Evolutionary conservation across 2,797 vertebrate genomes (phyloP).

Genomic region (Enoplosus armatus): DNA sequence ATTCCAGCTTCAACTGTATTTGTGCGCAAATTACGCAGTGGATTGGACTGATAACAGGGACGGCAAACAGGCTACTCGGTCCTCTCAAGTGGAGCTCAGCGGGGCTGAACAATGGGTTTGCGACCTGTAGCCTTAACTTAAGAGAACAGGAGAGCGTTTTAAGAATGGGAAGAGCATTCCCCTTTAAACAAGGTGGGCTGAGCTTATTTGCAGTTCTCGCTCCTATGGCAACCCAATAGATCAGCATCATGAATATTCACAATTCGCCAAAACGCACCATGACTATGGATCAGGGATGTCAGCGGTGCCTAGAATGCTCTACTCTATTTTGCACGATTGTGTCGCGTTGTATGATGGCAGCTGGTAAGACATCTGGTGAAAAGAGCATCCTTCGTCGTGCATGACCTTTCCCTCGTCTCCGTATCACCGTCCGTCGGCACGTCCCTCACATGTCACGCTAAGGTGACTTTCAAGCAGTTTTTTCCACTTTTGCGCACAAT

Average conservation of each 20-base stretch:
- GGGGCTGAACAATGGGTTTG: slow-evolving; percentile 36
- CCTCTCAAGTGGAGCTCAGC: slow-evolving; percentile 20
- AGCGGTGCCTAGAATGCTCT: slow-evolving; percentile 84
- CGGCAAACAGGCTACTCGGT: not conserved
- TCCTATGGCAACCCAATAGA: slow-evolving; percentile 97
- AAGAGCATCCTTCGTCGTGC: slow-evolving; percentile 77
- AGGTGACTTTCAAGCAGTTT: slow-evolving; percentile 83
- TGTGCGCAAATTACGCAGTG: slow-evolving; percentile 71
- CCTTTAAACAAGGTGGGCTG: slow-evolving; percentile 89
- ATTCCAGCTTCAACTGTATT: not conserved
- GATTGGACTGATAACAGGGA: not conserved
- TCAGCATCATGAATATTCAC: slow-evolving; percentile 95
- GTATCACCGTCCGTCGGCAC: slow-evolving; percentile 69
- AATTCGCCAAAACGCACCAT: slow-evolving; percentile 86
- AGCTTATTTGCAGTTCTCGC: slow-evolving; percentile 90
- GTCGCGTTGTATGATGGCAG: slow-evolving; percentile 78
- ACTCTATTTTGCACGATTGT: slow-evolving; percentile 76
- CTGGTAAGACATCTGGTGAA: slow-evolving; percentile 69
- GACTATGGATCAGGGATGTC: slow-evolving; percentile 91
- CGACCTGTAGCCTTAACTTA: slow-evolving; percentile 75
- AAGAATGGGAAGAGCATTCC: slow-evolving; percentile 81
- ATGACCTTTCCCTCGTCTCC: slow-evolving; percentile 82
- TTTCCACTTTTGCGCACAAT: slow-evolving; percentile 82
- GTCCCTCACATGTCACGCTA: slow-evolving; percentile 81
- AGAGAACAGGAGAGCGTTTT: slow-evolving; percentile 65